Evolutionary conservation across 2,888 invertebrate species (phyloP).

Genomic region (Chrysodeixis includens): DNA sequence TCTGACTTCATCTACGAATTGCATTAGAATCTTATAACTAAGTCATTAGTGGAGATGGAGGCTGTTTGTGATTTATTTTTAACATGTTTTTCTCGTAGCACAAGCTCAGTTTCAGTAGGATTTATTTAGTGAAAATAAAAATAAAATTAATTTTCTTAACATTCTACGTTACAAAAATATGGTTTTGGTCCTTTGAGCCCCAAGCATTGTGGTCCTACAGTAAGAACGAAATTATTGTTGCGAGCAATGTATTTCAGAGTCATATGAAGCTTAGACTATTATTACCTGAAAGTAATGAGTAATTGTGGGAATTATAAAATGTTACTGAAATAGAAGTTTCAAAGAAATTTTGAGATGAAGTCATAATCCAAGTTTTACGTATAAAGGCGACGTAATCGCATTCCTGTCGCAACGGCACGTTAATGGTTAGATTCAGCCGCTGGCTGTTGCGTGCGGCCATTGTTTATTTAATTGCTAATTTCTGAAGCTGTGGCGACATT

Average conservation of each 20-base stretch:
- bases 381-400: slow-evolving; percentile 39
- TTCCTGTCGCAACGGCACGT: slow-evolving; percentile 47
- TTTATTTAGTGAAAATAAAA: too few relatives aligned
- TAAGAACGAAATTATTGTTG: not conserved
- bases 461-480: slow-evolving; percentile 52
- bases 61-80: not conserved
- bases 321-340: not conserved
- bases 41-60: not conserved
- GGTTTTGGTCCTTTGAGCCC: too few relatives aligned
- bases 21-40: not conserved
- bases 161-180: too few relatives aligned
- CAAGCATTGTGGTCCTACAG: too few relatives aligned
- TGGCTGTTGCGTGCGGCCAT: slow-evolving; percentile 45
- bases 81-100: too few relatives aligned
- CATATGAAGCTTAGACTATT: not conserved
- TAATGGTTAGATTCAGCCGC: slow-evolving; percentile 43
- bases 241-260: too few relatives aligned
- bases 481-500: slow-evolving; percentile 32
- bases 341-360: slow-evolving; percentile 10
- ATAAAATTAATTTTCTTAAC: too few relatives aligned
- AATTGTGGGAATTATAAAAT: not conserved
- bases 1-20: not conserved
- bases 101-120: too few relatives aligned
- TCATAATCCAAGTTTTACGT: slow-evolving; percentile 30
- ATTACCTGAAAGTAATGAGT: not conserved